These are phyloP conservation scores for Thaumatotibia leucotreta DNA, from an alignment of 1,140 invertebrate genomes.

Conservation along the genomic window DNA sequence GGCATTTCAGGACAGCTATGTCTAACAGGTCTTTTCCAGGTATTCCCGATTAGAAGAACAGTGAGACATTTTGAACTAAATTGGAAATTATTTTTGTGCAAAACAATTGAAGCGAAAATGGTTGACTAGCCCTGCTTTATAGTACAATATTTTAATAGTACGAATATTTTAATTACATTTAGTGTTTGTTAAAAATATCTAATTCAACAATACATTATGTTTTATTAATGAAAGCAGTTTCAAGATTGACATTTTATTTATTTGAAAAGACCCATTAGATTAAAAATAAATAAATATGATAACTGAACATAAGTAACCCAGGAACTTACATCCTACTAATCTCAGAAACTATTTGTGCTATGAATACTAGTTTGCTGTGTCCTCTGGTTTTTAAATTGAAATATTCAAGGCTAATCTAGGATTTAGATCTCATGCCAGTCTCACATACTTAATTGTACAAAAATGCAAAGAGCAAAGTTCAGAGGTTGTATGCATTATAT, in stretches of 20 bases:
- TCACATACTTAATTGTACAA: background rate
- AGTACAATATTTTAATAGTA: background rate
- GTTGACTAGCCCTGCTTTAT: background rate
- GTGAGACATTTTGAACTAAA: background rate
- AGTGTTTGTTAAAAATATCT: background rate
- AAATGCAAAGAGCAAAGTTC: background rate
- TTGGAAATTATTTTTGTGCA: background rate
- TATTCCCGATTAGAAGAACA: background rate
- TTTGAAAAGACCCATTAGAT: background rate
- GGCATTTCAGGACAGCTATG: conserved; percentile 48
- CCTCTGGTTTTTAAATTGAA: background rate
- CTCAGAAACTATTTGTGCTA: background rate
- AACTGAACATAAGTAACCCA: background rate
- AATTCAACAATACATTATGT: no score
- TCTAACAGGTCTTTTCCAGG: background rate
- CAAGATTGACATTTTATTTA: background rate
- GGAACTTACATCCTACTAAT: background rate
- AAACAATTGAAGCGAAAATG: background rate
- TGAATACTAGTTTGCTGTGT: background rate
- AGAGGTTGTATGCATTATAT: background rate
- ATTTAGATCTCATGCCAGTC: no score
- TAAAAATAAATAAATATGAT: background rate
- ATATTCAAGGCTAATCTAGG: no score
- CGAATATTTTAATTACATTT: background rate
- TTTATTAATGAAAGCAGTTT: no score